A percentile compares a stretch with the other conserved stretches of the same genome.
phyloP scores from a whole-genome alignment of 2,888 invertebrate species.

The Epirrhoe tristata region DNA sequence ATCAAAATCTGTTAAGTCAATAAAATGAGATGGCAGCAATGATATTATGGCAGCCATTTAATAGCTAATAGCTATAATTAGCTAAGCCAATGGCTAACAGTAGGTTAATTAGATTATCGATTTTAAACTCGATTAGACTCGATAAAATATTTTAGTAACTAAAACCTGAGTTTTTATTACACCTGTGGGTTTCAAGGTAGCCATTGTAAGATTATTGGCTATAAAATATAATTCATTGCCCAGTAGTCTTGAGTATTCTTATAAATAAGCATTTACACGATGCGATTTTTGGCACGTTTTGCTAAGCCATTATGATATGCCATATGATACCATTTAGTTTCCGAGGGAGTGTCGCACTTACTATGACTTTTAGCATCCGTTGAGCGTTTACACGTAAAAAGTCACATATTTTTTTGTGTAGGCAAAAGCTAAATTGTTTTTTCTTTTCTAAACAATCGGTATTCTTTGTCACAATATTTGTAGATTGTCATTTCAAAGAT shows the following conservation, averaged over 20 bases:
- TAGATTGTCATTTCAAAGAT: conserved; percentile 32
- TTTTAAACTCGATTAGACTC: conserved; percentile 34
- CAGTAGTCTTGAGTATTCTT: too few species aligned
- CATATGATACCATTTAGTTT: too few species aligned
- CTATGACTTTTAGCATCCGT: too few species aligned
- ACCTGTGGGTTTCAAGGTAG: neutral
- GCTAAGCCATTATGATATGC: too few species aligned
- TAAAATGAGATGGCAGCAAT: conserved; percentile 17
- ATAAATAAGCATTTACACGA: too few species aligned
- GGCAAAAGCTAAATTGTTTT: neutral
- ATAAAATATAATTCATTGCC: too few species aligned
- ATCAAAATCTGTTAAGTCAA: conserved; percentile 19
- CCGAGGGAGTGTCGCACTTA: too few species aligned
- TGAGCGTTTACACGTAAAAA: too few species aligned
- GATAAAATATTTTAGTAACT: conserved; percentile 32
- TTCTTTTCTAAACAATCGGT: neutral
- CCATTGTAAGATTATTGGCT: too few species aligned
- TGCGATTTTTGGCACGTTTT: too few species aligned
- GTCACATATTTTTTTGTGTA: neutral
- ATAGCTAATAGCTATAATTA: conserved; percentile 29
- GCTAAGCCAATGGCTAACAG: conserved; percentile 19
- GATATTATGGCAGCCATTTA: conserved; percentile 16
- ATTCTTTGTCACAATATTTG: conserved; percentile 32
- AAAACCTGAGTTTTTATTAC: neutral
- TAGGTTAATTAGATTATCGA: conserved; percentile 31